Base-by-base conservation (phyloP, 1,140 invertebrate species). In the Chrysomallon squamiferum region DNA sequence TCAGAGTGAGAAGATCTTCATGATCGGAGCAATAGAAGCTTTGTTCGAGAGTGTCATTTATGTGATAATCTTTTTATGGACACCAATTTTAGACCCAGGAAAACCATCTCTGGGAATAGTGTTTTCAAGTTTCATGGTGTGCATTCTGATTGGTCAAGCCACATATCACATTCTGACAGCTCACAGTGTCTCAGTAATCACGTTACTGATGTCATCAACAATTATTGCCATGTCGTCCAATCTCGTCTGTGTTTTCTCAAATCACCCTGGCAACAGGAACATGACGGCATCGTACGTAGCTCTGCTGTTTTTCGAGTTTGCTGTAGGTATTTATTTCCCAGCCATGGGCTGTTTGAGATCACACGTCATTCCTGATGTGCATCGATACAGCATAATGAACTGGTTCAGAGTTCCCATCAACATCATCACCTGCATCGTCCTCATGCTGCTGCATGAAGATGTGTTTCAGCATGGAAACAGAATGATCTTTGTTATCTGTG, bases 21-120 rank as follows among this genome's bases (percentile, higher is more conserved):
- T 86, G 66, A 80, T 92, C 15, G 90, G 91, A 2, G 75, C 89
- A n/a, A 86, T 91, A 32, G 90, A 92, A 80, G 88, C 90, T 6
- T 72, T 91, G 7, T 92, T 91, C 84, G 91, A 92, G 83, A 89
- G 90, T 75, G 88, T 89, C 13, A 91, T 92, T 88, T 92, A 92
- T 77, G 89, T 90, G 18, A 91, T 92, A 79, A 89, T 92, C 22
- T 90, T 92, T 78, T 81, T 91, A 32, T 92, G 91, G 91, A 92
- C 91, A 15, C 91, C 91, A 0, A 87, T 91, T 35, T 77, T 92
- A 80, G 87, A 69, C 68, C 68, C 75, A 29, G 58, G 88, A 85
- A 35, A 91, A 47, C 75, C 80, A 27, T 76, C 81, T 25, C 66
- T 84, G 0, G 85, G 84, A 25, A 73, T 84, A 57, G 76, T 79